Base-by-base conservation (phyloP, 2,888 invertebrate genomes). In the Ophioninae sp. region DNA sequence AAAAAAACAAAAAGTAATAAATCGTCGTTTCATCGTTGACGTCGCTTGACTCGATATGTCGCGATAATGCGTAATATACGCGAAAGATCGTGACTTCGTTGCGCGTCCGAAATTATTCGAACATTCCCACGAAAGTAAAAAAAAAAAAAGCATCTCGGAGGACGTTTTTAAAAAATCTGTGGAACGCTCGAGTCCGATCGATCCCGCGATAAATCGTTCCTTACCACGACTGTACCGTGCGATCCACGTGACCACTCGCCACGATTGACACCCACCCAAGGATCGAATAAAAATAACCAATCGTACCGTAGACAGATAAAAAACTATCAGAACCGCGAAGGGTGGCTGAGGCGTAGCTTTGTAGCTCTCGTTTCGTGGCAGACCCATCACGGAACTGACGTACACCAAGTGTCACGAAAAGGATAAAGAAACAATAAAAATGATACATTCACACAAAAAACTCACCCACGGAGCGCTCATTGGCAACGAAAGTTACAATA, bases 301-400 rank as follows among this genome's bases (percentile, higher is more conserved):
- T 70, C 83, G 70, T 74, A 70, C 77, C 56, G n/a, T 56, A 17
- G 57, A 39, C 73, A 44, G 39, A 5, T 23, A 61, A 21, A 50
- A 78, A 59, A 74, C 69, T 74, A 74, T 69, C n/a, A 50, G 57
- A 50, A 75, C 70, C 75, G 56, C 39, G 37, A 73, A 39, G 69
- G 76, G 57, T 59, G 59, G 81, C 72, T 77, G 20, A 76, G 68
- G 67, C 80, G 39, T 50, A 10, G 69, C 41, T 65, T 75, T 70
- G 67, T 73, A 72, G 72, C 74, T 79, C 79, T 44, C 70, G 75
- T 68, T 56, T 75, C 44, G 67, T 73, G 75, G 62, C 61, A 68
- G 72, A 67, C 75, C 75, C 76, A 84, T 72, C 76, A 81, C 81
- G 79, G 72, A 79, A 76, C 79, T 84, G 57, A 81, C 81, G 57